Base-by-base conservation (phyloP, 2,888 invertebrate genomes). In the Dryocosmus kuriphilus region DNA sequence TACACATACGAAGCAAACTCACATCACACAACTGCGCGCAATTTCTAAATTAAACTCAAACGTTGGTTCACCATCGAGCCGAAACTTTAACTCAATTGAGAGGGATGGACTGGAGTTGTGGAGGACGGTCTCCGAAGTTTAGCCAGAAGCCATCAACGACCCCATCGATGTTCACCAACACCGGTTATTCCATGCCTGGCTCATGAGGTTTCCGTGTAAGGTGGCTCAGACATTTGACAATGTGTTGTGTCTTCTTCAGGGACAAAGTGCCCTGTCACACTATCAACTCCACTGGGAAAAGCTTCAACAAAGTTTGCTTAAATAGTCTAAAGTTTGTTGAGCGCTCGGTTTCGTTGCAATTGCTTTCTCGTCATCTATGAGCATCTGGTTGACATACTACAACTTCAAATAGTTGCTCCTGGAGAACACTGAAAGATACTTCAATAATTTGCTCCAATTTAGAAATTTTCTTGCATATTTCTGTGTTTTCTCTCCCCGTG, bases 91-190 rank as follows among this genome's bases (percentile, higher is more conserved):
- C 87, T 87, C 86, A 82, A 86, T 85, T 82, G 83, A 77, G 77
- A 73, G 82, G 75, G 82, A 81, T 85, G 46, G 61, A 62, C 41
- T 41, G 35, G 27, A 61, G 60, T 38, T 77, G 35, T 61, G 51
- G 27, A 51, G 71, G 75, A 78, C 63, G 75, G 77, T 86, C 79
- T 85, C 80, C 83, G 81, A 88, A 87, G 88, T 89, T 88, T 86
- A 85, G 85, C 85, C 86, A 85, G 85, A 86, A 85, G 85, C 89
- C 87, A 87, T 87, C 85, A 85, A 87, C 84, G 85, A 82, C 82
- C 84, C 83, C 83, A 84, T 87, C 81, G 84, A 83, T 83, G 83
- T 77, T 83, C 83, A 84, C 85, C 86, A 83, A 80, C 77, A 79
- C 80, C 85, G 84, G 79, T 77, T 83, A 81, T 79, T 77, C 80